Evolutionary conservation across 2,888 invertebrate species (phyloP).

Genomic region (Agrochola circellaris): DNA sequence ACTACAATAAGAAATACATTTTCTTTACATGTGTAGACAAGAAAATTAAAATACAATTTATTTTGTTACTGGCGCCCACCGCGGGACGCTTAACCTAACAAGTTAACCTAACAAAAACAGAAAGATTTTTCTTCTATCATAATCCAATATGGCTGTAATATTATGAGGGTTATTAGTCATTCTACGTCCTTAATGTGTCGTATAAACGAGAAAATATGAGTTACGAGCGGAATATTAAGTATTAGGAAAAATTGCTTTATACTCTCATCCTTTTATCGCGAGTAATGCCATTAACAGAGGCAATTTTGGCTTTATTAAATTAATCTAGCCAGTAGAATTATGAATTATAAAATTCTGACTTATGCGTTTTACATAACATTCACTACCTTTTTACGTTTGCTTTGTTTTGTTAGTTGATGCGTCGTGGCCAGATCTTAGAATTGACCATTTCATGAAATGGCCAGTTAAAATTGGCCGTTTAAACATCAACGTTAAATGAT

Average conservation of each 20-base stretch:
- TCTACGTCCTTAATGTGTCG: conserved; percentile 32
- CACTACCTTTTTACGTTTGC: background rate
- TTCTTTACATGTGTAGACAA: too few relatives aligned
- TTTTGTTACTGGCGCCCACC: conserved; percentile 47
- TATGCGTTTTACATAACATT: background rate
- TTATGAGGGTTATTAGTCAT: conserved; percentile 48
- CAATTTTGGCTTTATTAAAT: conserved; percentile 22
- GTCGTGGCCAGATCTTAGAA: too few relatives aligned
- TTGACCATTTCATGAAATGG: too few relatives aligned
- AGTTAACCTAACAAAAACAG: background rate
- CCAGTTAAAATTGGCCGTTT: too few relatives aligned
- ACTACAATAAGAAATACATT: too few relatives aligned
- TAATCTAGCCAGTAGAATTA: background rate
- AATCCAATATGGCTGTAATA: conserved; percentile 24
- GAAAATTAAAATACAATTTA: background rate
- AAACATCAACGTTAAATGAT: too few relatives aligned
- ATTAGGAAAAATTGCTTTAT: conserved; percentile 28
- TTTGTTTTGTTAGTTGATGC: background rate
- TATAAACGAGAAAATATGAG: conserved; percentile 41
- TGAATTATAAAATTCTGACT: background rate
- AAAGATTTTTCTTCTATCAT: background rate
- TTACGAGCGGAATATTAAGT: conserved; percentile 36
- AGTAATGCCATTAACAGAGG: conserved; percentile 11
- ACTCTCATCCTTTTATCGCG: conserved; percentile 18
- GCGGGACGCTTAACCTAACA: conserved; percentile 1